Percentiles rank a stretch among this genome's conserved stretches.
phyloP scores from a whole-genome alignment of 2,797 vertebrate species.

The Gila robusta region DNA sequence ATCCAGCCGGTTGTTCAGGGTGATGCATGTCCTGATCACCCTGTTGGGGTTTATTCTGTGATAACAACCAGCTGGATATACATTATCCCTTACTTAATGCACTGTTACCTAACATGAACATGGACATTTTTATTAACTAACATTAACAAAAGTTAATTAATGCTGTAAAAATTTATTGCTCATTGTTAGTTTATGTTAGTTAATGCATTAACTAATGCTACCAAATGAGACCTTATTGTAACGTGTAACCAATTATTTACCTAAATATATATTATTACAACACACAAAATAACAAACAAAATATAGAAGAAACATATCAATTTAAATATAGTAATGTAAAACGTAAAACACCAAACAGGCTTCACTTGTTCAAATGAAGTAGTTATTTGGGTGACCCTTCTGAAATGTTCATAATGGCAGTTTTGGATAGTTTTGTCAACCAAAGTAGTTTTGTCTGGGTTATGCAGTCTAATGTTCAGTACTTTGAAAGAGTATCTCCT shows the following conservation, averaged over 20 bases:
- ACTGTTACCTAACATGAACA: too few species aligned
- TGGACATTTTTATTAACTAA: too few species aligned
- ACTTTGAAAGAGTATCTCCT: background rate
- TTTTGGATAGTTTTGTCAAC: background rate
- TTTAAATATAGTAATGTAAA: background rate
- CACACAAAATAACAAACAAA: background rate
- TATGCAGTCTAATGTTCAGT: background rate
- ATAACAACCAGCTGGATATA: too few species aligned
- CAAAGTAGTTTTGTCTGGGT: background rate
- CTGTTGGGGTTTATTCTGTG: too few species aligned
- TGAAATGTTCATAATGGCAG: background rate
- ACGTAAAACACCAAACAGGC: background rate
- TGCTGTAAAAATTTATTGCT: too few species aligned
- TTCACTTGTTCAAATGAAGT: background rate
- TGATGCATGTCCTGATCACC: too few species aligned
- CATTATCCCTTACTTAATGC: too few species aligned
- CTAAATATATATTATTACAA: background rate
- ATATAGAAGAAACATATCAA: background rate
- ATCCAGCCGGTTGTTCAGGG: too few species aligned
- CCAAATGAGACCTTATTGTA: background rate
- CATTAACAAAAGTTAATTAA: too few species aligned
- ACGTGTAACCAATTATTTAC: background rate
- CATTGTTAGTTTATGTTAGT: too few species aligned
- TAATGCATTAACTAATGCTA: background rate
- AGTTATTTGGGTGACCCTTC: background rate